Conservation (phyloP, 2,888 invertebrate genomes). For the Leptothorax acervorum region DNA sequence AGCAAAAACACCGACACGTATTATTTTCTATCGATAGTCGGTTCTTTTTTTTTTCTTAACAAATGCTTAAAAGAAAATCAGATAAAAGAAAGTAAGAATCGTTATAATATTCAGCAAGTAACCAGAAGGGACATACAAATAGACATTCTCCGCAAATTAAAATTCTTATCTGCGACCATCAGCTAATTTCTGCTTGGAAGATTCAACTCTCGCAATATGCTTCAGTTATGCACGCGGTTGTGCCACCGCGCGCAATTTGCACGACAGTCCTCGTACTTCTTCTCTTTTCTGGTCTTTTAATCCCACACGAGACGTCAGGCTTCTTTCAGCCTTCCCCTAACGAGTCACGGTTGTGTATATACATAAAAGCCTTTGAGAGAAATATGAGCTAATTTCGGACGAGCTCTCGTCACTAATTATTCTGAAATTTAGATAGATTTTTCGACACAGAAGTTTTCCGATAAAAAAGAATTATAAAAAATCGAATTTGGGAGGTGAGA, state of each 20-base stretch:
- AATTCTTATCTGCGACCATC: neutral
- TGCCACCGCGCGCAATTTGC: conserved; percentile 12
- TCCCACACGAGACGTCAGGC: neutral
- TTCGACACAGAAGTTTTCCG: neutral
- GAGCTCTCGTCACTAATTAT: neutral
- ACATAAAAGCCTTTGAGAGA: neutral
- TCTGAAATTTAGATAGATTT: neutral
- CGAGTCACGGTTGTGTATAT: neutral
- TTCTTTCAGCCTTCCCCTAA: conserved; percentile 10
- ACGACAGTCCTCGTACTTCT: neutral
- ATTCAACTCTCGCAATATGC: conserved; percentile 4
- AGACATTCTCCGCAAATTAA: neutral
- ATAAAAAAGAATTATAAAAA: neutral
- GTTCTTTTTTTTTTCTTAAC: neutral
- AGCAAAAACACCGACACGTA: conserved; percentile 2
- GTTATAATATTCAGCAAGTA: neutral
- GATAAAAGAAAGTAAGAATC: neutral
- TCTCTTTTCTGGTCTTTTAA: conserved; percentile 20
- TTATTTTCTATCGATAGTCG: conserved; percentile 6
- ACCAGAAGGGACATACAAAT: neutral
- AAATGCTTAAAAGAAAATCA: neutral
- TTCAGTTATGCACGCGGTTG: conserved; percentile 12
- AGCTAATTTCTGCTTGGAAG: conserved; percentile 11
- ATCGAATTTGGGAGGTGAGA: neutral
- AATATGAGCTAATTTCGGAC: neutral